Conservation (phyloP, 2,888 invertebrate species). For the Pristionchus japonicus region DNA sequence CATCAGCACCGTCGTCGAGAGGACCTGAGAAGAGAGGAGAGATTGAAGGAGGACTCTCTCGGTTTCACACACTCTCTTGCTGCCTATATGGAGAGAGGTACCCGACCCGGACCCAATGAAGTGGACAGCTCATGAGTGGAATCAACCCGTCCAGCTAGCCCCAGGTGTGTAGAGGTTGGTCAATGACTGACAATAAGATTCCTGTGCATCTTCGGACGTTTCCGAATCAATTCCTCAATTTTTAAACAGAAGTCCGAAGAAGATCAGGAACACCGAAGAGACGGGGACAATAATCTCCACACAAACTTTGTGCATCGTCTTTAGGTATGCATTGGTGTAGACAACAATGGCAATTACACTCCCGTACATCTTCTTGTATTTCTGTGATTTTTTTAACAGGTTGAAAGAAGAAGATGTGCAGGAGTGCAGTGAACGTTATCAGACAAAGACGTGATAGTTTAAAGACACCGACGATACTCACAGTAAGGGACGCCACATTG, state of each 20-base stretch:
- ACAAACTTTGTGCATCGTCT: not conserved
- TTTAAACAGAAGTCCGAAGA: no score
- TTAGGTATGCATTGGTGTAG: not conserved
- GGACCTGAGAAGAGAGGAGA: slow-evolving; percentile 61
- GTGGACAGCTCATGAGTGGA: not conserved
- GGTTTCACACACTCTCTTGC: no score
- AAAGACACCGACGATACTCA: not conserved
- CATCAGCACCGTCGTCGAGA: slow-evolving; percentile 72
- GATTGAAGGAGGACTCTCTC: not conserved
- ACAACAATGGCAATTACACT: not conserved
- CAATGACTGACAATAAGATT: no score
- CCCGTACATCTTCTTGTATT: not conserved
- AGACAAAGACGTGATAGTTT: not conserved
- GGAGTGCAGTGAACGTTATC: no score
- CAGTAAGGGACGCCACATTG: not conserved
- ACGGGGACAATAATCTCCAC: no score
- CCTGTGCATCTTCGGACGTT: no score
- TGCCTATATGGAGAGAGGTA: no score
- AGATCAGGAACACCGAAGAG: no score
- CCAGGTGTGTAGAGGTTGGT: not conserved
- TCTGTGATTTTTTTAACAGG: no score
- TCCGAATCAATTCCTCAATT: no score
- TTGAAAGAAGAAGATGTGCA: no score
- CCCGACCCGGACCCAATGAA: not conserved
- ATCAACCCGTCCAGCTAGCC: not conserved